Evolutionary conservation across 2,888 invertebrate genomes (phyloP).

Genomic region (Dasysyrphus albostriatus): DNA sequence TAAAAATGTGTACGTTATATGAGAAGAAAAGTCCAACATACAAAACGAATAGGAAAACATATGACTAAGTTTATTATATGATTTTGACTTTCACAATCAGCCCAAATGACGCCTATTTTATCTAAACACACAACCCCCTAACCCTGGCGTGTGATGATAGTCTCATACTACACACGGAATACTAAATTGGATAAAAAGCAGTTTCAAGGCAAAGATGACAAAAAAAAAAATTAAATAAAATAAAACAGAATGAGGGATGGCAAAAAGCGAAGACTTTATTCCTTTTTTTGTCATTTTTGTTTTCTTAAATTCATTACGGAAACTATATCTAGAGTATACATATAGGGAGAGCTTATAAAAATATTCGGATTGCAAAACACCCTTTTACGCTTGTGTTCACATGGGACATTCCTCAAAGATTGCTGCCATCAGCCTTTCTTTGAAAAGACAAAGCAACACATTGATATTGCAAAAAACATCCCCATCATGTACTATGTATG

Average conservation of each 20-base stretch:
- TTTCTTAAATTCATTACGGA: conserved; percentile 52
- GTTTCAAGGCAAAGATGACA: conserved; percentile 37
- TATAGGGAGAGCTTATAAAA: conserved; percentile 42
- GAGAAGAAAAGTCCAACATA: conserved; percentile 14
- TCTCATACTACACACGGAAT: conserved; percentile 60
- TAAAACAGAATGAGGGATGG: conserved; percentile 20
- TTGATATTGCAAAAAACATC: conserved; percentile 43
- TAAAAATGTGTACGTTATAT: not conserved
- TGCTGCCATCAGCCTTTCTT: conserved; percentile 25
- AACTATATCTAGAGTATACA: not conserved
- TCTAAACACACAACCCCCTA: conserved; percentile 44
- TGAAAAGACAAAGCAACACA: conserved; percentile 42
- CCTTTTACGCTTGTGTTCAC: conserved; percentile 63
- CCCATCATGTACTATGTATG: no score
- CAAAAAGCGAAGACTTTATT: not conserved
- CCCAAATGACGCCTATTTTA: conserved; percentile 48
- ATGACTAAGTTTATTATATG: conserved; percentile 59
- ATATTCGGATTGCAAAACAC: conserved; percentile 46
- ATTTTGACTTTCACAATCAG: conserved; percentile 68
- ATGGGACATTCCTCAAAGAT: conserved; percentile 35
- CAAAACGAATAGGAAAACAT: conserved; percentile 32
- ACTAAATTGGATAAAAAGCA: conserved; percentile 62
- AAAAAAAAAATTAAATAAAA: conserved; percentile 28
- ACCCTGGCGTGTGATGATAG: conserved; percentile 35
- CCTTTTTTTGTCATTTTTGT: conserved; percentile 7